phyloP scores from a whole-genome alignment of 2,113 vertebrate species.

The Lycocorax pyrrhopterus region DNA sequence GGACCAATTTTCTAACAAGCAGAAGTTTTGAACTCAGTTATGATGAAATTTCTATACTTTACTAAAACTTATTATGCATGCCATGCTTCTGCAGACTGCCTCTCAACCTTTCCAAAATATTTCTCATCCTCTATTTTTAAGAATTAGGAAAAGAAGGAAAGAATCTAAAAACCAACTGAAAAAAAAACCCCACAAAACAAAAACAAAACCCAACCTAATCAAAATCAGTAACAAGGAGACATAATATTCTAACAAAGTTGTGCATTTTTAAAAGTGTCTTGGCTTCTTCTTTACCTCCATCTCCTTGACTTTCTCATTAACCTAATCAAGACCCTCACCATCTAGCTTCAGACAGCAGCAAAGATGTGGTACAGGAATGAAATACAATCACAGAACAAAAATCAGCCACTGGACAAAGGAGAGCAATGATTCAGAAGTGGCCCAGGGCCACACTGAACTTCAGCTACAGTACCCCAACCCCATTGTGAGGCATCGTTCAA shows the following conservation, averaged over 20 bases:
- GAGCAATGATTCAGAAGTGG: not conserved
- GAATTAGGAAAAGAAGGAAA: not conserved
- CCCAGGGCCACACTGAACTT: not conserved
- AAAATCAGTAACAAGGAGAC: not conserved
- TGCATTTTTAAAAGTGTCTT: not conserved
- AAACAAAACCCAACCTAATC: not conserved
- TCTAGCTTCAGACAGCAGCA: not conserved
- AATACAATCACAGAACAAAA: not conserved
- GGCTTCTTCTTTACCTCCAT: not conserved
- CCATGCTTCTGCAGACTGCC: not conserved
- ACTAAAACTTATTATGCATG: not conserved
- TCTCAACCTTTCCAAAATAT: not conserved
- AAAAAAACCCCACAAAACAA: accelerated
- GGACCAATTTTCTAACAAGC: not conserved
- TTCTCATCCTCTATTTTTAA: not conserved
- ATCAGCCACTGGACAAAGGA: not conserved
- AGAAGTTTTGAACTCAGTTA: not conserved
- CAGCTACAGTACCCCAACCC: not conserved
- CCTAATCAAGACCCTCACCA: not conserved
- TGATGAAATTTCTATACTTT: not conserved
- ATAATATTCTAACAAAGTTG: not conserved
- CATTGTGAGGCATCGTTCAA: not conserved
- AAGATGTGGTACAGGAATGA: not conserved
- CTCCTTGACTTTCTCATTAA: not conserved
- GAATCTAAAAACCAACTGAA: accelerated